Percentiles rank a stretch among this genome's conserved stretches.
Conservation (phyloP, 2,113 vertebrate genomes). For the Miniopterus natalensis region DNA sequence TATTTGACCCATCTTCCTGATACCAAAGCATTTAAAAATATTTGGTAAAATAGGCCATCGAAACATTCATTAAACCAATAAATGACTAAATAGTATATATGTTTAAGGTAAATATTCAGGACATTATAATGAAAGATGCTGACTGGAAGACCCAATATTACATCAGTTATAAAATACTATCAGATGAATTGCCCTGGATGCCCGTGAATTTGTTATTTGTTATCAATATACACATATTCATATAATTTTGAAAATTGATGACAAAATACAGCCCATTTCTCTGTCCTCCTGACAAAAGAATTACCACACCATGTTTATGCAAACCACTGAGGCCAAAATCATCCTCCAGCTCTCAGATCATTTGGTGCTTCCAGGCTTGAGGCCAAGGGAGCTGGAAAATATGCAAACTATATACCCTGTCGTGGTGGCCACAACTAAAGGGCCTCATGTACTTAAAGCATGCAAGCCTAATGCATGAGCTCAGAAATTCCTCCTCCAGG, state of each 20-base stretch:
- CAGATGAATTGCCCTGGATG: neutral
- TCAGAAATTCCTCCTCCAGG: neutral
- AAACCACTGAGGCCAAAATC: neutral
- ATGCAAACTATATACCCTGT: neutral
- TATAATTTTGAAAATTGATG: conserved; percentile 31
- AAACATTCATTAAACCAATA: conserved; percentile 13
- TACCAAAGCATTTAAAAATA: conserved; percentile 25
- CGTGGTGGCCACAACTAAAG: neutral
- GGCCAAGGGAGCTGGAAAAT: conserved; percentile 58
- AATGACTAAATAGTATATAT: neutral
- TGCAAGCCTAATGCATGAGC: neutral
- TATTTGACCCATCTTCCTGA: neutral
- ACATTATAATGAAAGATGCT: conserved; percentile 23
- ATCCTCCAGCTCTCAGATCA: neutral
- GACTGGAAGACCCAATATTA: neutral
- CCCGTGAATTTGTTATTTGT: conserved; percentile 16
- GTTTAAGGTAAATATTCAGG: conserved; percentile 31
- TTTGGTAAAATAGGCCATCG: conserved; percentile 6
- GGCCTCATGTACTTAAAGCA: neutral
- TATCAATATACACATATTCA: neutral
- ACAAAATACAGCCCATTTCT: neutral
- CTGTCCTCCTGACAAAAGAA: conserved; percentile 25
- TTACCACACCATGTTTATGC: neutral
- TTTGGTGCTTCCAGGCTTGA: neutral
- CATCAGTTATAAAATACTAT: conserved; percentile 50